Conservation (phyloP, 2,888 invertebrate species). For the Fragum fragum region DNA sequence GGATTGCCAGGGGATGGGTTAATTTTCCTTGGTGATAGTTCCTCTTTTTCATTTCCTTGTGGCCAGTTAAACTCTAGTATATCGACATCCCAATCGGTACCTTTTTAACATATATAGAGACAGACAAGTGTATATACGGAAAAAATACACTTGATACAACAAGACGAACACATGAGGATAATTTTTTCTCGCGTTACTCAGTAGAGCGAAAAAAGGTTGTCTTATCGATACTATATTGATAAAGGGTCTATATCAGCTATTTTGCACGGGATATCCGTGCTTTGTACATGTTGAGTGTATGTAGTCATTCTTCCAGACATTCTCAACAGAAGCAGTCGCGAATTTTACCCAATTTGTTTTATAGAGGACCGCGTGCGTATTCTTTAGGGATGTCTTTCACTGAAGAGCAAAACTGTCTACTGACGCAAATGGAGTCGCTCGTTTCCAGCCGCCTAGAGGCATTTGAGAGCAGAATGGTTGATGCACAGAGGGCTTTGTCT, state of each 20-base stretch:
- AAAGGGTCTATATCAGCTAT: background rate
- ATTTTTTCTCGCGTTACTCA: background rate
- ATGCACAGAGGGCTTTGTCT: background rate
- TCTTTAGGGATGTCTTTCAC: conserved; percentile 1
- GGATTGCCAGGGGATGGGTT: no score
- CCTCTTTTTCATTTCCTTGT: no score
- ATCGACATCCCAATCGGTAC: no score
- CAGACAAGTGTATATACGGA: no score
- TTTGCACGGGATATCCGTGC: conserved; percentile 6
- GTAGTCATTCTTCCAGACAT: background rate
- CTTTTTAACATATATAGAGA: no score
- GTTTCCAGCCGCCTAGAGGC: background rate
- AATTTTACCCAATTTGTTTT: background rate
- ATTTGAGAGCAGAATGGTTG: background rate
- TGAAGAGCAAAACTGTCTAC: conserved; percentile 1
- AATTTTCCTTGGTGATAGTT: no score
- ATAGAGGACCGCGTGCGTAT: background rate
- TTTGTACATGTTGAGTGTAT: conserved; percentile 32
- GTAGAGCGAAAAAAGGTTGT: background rate
- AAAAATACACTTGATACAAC: no score
- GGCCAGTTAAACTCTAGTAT: no score
- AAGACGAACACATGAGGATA: no score
- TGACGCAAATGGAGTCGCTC: background rate
- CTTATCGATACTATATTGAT: background rate
- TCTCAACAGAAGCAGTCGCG: background rate